Base-by-base conservation (phyloP, 2,888 invertebrate species). In the Eulithis testata region DNA sequence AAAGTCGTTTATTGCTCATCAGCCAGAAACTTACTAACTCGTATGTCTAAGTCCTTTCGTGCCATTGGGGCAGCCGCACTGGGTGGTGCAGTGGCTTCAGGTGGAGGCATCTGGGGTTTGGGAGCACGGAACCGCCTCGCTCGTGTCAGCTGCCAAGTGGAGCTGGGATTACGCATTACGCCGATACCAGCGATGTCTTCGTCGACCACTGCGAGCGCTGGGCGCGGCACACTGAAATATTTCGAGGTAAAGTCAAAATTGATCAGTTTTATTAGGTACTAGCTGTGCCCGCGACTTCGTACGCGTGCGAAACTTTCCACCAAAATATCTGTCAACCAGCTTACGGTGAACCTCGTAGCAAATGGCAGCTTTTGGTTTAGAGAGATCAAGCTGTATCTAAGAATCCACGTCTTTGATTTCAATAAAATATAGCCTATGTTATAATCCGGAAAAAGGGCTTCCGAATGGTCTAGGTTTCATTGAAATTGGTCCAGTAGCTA, bases 101-200 rank as follows among this genome's bases (percentile, higher is more conserved):
- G 83, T 0, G 87, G 71, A 0, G 85, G 87, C 60, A 81, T 65
- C 47, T 78, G 81, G 0, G 76, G 85, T 57, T 88, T 90, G 0
- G 90, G 89, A 11, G 76, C 72, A 52, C 90, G 85, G 67, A 90
- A 87, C 8, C 87, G 84, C 7, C 93, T 86, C 11, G 93, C 93
- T 12, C 93, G 81, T 0, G 85, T 90, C 21, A 92, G 76, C 63
- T 90, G 91, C 92, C 92, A 93, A 8, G 88, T 68, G 6, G 89
- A 79, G 66, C 87, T 87, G 2, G 80, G 81, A 71, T 83, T 89
- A 36, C 87, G 85, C 68, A 89, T 80, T 12, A 83, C 75, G 3
- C 85, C 80, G 64, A 78, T 77, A 3, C 80, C 73, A 12, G 80
- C 82, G 27, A 74, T 69, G 14, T 85, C 83, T 67, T 83, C 83